Base-by-base conservation (phyloP, 2,113 vertebrate genomes). In the Cardinalis cardinalis region DNA sequence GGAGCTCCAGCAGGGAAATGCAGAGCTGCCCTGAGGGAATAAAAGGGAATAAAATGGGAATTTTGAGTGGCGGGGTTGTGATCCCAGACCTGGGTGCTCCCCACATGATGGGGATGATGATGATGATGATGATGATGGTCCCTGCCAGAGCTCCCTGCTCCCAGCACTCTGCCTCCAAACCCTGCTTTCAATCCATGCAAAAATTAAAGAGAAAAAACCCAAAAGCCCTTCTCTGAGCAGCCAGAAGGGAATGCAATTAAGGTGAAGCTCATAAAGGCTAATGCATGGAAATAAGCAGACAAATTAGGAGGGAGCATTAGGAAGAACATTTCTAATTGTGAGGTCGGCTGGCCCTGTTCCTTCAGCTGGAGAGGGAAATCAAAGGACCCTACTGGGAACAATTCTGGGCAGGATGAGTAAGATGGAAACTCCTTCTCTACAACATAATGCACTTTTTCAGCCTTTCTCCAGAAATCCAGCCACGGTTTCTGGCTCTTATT, bases 241-340 rank as follows among this genome's bases (percentile, higher is more conserved):
- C 15, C 75, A 85, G 82, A 38, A 87, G 82, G 89, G 59, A 94
- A 93, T 86, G 94, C 72, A 93, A 88, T 96, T 94, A 96, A 88
- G 40, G 68, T 55, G 82, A 41, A 76, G 55, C 73, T 93, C 75
- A 85, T 92, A 48, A 91, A 83, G 48, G 60, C 85, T 89, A 64
- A 93, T 88, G 89, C 72, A 66, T 32, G 87, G 84, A 81, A 92
- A 92, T 18, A 59, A 94, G 80, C 83, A 74, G 78, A 34, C 79
- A 84, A 93, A 94, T 87, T 24, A 53, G 0, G 0, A 82, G 1
- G 0, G 14, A 68, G 41, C 75, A 87, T 72, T 15, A 65, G 81
- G 70, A 56, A 34, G 87, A 94, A 72, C 80, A 78, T 92, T 46
- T 56, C 81, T 84, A 82, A 89, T 90, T 68, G 76, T 9, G 63